Conservation (phyloP, 2,113 vertebrate species). For the Hippocampus zosterae region DNA sequence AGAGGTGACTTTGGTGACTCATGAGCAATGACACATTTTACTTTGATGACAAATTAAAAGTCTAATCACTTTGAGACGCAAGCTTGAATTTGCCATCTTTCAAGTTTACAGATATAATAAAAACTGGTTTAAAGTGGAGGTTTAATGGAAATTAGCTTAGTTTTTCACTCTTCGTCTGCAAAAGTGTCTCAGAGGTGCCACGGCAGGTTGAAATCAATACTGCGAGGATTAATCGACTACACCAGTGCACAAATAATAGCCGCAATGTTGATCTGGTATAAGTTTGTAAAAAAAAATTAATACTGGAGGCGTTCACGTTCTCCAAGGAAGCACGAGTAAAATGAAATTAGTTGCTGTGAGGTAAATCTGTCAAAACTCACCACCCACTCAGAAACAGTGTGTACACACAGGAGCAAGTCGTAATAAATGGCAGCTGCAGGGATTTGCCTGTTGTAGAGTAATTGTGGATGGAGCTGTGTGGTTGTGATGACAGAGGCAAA, state of each 20-base stretch:
- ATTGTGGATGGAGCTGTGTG: slow-evolving; percentile 48
- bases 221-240: slow-evolving; percentile 28
- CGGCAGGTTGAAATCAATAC: slow-evolving; percentile 27
- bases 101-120: slow-evolving; percentile 44
- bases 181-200: slow-evolving; percentile 11
- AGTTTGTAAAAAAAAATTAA: slow-evolving; percentile 21
- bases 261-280: slow-evolving; percentile 13
- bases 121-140: slow-evolving; percentile 41
- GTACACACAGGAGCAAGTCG: slow-evolving; percentile 1
- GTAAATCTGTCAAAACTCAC: slow-evolving; percentile 29
- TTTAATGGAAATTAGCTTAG: slow-evolving; percentile 50
- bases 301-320: not conserved
- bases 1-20: slow-evolving; percentile 40
- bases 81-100: slow-evolving; percentile 21
- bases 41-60: slow-evolving; percentile 50
- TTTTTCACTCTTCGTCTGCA: slow-evolving; percentile 42
- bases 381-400: slow-evolving; percentile 1
- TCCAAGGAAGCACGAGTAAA: slow-evolving; percentile 10
- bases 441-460: slow-evolving; percentile 24
- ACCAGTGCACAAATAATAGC: slow-evolving; percentile 16
- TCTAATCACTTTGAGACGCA: slow-evolving; percentile 16
- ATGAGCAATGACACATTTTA: slow-evolving; percentile 36
- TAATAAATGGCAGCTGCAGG: slow-evolving; percentile 22
- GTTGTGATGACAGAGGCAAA: slow-evolving; percentile 57
- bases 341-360: slow-evolving; percentile 8